phyloP scores from a whole-genome alignment of 2,113 vertebrate genomes.

The Stegastes partitus region DNA sequence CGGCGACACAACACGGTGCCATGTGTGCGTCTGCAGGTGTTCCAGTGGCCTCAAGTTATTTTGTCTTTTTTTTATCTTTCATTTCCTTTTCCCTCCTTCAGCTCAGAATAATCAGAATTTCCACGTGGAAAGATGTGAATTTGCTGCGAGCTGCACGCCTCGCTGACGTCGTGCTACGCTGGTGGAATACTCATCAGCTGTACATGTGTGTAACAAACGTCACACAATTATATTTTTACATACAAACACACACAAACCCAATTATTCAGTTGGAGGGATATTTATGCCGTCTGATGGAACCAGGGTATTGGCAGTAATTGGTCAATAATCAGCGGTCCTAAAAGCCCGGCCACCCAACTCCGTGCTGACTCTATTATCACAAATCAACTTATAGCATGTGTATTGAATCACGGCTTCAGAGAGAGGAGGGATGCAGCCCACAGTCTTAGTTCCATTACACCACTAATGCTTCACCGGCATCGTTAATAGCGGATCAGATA shows the following conservation, averaged over 20 bases:
- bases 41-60: no score
- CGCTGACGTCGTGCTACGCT: no score
- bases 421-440: conserved; percentile 12
- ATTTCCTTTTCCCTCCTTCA: no score
- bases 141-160: no score
- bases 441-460: neutral
- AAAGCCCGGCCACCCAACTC: conserved; percentile 1
- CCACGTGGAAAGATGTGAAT: no score
- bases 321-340: neutral
- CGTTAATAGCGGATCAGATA: conserved; percentile 1
- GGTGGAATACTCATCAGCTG: no score
- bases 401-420: conserved; percentile 13
- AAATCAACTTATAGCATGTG: conserved; percentile 1
- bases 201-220: no score
- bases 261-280: neutral
- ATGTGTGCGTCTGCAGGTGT: no score
- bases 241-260: neutral
- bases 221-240: neutral
- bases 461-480: neutral
- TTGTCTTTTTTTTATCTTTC: no score
- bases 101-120: no score
- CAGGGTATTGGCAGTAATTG: conserved; percentile 13
- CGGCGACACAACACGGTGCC: no score
- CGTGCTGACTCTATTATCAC: conserved; percentile 1
- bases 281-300: conserved; percentile 1